These are phyloP conservation scores for Schizopygopsis pylzovi DNA, from an alignment of 2,797 vertebrate genomes.

Conservation along the genomic window DNA sequence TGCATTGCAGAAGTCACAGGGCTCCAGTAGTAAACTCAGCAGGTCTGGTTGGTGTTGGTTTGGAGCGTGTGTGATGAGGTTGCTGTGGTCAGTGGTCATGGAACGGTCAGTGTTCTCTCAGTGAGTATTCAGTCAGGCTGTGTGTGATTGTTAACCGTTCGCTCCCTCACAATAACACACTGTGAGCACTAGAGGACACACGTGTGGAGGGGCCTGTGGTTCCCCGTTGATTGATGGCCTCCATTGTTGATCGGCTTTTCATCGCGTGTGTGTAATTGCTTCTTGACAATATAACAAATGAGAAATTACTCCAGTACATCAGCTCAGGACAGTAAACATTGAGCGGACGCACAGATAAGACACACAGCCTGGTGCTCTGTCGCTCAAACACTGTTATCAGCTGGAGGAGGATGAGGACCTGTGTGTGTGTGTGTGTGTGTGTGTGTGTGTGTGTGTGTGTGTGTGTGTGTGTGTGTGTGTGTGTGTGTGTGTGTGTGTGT, in stretches of 20 bases:
- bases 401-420: neutral
- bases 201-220: neutral
- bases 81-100: neutral
- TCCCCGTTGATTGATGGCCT: constrained; percentile 75
- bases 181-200: neutral
- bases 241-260: constrained; percentile 79
- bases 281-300: constrained; percentile 82
- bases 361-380: neutral
- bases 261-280: constrained; percentile 76
- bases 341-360: constrained; percentile 30
- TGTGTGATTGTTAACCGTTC: neutral
- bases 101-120: neutral
- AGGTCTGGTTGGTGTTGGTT: neutral
- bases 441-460: no score
- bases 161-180: neutral
- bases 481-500: neutral
- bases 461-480: no score
- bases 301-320: constrained; percentile 78
- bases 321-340: constrained; percentile 74
- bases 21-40: neutral
- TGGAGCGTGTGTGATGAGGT: neutral
- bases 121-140: neutral
- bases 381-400: neutral
- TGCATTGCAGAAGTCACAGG: neutral
- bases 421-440: no score